A percentile compares a stretch with the other conserved stretches of the same genome.
phyloP scores from a whole-genome alignment of 1,140 invertebrate genomes.

The Aphelenchoides avenae region DNA sequence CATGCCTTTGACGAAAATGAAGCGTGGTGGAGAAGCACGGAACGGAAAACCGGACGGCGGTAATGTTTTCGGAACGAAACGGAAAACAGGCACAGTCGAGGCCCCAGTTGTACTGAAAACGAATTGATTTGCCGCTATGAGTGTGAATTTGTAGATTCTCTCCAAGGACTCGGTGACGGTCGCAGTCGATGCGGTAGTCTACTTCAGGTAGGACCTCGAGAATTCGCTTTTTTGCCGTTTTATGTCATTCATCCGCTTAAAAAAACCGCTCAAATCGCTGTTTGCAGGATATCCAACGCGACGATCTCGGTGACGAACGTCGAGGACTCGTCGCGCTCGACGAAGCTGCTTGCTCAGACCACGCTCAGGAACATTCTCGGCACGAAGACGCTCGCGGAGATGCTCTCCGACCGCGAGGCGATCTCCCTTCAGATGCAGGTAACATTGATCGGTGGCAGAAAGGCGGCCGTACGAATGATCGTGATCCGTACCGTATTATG shows the following conservation, averaged over 20 bases:
- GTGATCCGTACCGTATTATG: too few relatives aligned
- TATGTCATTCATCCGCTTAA: too few relatives aligned
- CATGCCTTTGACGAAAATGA: too few relatives aligned
- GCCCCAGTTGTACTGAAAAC: too few relatives aligned
- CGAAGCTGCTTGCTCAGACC: slow-evolving; percentile 58
- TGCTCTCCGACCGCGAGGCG: slow-evolving; percentile 62
- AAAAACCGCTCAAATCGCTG: not conserved
- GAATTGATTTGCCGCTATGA: too few relatives aligned
- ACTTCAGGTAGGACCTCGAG: slow-evolving; percentile 28
- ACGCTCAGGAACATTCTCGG: slow-evolving; percentile 60
- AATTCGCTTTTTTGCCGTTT: slow-evolving; percentile 23
- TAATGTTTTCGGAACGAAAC: too few relatives aligned
- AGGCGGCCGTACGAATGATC: too few relatives aligned
- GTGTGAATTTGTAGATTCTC: slow-evolving; percentile 63
- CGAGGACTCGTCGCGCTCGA: slow-evolving; percentile 78
- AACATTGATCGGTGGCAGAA: slow-evolving; percentile 75
- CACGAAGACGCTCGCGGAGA: slow-evolving; percentile 57
- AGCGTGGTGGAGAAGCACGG: too few relatives aligned
- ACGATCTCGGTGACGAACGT: slow-evolving; percentile 93
- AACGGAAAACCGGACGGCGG: too few relatives aligned
- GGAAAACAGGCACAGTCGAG: too few relatives aligned
- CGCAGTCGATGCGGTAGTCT: slow-evolving; percentile 65
- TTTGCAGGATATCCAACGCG: slow-evolving; percentile 72
- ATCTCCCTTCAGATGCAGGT: slow-evolving; percentile 64
- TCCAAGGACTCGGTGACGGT: slow-evolving; percentile 69